These are phyloP conservation scores for Saccostrea echinata DNA, from an alignment of 1,140 invertebrate species.

Conservation along the genomic window DNA sequence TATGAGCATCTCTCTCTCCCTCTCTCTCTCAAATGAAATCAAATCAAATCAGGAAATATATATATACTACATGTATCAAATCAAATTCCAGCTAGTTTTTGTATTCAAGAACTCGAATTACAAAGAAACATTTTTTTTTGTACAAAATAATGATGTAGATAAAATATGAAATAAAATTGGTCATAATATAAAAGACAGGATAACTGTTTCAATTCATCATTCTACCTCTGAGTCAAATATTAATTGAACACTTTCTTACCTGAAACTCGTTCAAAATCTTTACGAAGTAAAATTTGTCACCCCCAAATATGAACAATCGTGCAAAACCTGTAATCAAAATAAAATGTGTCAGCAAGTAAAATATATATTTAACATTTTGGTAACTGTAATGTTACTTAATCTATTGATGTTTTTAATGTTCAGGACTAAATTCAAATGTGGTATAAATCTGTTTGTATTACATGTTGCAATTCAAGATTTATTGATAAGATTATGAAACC, in stretches of 20 bases:
- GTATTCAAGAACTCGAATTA: neutral
- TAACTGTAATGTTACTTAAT: too few relatives aligned
- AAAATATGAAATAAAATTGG: too few relatives aligned
- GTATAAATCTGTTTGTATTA: too few relatives aligned
- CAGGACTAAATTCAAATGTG: too few relatives aligned
- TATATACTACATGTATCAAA: too few relatives aligned
- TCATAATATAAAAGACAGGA: neutral
- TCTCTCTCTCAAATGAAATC: neutral
- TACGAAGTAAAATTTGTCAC: conserved; percentile 69
- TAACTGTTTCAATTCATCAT: neutral
- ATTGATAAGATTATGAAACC: too few relatives aligned
- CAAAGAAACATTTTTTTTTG: too few relatives aligned
- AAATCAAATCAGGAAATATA: neutral
- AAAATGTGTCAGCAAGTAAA: neutral
- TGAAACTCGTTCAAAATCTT: conserved; percentile 71
- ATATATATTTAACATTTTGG: too few relatives aligned
- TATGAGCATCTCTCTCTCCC: conserved; percentile 1
- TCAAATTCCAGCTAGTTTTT: neutral
- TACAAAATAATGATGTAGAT: too few relatives aligned
- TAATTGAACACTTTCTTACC: conserved; percentile 43
- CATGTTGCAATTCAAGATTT: too few relatives aligned
- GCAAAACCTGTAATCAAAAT: conserved; percentile 64
- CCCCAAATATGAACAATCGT: conserved; percentile 71
- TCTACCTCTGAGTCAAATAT: neutral
- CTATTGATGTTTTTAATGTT: too few relatives aligned